Percentiles rank a stretch among this genome's conserved stretches.
Evolutionary conservation across 2,888 invertebrate species (phyloP).

Genomic region (Spisula solida): DNA sequence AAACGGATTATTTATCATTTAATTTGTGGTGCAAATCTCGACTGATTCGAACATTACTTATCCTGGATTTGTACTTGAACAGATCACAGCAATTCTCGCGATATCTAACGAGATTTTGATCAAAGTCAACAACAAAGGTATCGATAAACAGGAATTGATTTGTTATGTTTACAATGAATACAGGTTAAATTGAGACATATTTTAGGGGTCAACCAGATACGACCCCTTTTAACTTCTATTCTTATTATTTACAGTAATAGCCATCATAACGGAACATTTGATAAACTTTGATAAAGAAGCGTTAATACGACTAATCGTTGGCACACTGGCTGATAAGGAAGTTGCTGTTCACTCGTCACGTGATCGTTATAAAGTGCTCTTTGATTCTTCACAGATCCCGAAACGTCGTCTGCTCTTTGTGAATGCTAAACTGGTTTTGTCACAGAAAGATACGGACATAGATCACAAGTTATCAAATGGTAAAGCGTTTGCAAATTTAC

Average conservation of each 20-base stretch:
- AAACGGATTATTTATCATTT: not conserved
- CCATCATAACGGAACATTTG: slow-evolving; percentile 49
- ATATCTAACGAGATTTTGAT: slow-evolving; percentile 59
- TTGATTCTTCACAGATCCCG: slow-evolving; percentile 10
- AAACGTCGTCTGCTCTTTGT: slow-evolving; percentile 14
- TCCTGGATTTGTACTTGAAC: slow-evolving; percentile 17
- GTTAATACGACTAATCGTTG: slow-evolving; percentile 51
- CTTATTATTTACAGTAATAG: slow-evolving; percentile 41
- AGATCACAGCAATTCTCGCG: slow-evolving; percentile 53
- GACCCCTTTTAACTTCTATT: slow-evolving; percentile 50
- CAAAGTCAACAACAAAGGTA: slow-evolving; percentile 48
- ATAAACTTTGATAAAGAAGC: slow-evolving; percentile 50
- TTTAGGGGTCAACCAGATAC: slow-evolving; percentile 35
- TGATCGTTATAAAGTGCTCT: slow-evolving; percentile 30
- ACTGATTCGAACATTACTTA: slow-evolving; percentile 49
- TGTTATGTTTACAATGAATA: slow-evolving; percentile 30
- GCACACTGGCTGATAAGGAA: slow-evolving; percentile 38
- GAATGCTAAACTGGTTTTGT: not conserved
- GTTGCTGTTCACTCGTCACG: slow-evolving; percentile 24
- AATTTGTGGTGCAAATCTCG: not conserved
- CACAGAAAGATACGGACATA: not conserved
- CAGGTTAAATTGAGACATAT: slow-evolving; percentile 54
- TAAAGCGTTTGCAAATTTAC: too few relatives aligned
- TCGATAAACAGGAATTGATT: slow-evolving; percentile 40
- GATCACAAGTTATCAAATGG: not conserved